Conservation (phyloP, 2,888 invertebrate genomes). For the Yponomeuta cagnagella region DNA sequence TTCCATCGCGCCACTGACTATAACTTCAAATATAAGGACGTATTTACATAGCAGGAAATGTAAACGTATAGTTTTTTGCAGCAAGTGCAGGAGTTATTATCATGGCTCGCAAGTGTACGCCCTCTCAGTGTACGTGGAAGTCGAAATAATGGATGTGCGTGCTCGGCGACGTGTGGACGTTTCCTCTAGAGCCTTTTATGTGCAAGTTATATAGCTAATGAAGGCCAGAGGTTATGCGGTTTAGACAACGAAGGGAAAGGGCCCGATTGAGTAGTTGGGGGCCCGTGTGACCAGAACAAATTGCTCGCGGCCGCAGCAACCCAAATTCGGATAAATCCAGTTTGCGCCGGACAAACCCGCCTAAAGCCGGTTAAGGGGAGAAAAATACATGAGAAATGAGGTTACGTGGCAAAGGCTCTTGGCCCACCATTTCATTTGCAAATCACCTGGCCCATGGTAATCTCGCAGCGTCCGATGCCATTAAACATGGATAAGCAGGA, state of each 20-base stretch:
- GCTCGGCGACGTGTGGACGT: not conserved
- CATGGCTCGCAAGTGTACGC: not conserved
- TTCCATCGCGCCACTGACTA: not conserved
- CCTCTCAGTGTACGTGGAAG: not conserved
- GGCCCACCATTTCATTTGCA: not conserved
- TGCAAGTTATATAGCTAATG: not conserved
- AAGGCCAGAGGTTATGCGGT: not conserved
- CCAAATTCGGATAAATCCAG: not conserved
- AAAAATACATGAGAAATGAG: not conserved
- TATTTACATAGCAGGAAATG: not conserved
- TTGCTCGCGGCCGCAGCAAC: not conserved
- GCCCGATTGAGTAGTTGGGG: not conserved
- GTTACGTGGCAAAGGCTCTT: not conserved
- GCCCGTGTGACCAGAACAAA: not conserved
- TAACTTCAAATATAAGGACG: not conserved
- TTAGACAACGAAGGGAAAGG: not conserved
- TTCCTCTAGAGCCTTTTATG: not conserved
- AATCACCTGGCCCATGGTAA: not conserved
- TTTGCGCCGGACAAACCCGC: not conserved
- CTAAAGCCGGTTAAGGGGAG: not conserved
- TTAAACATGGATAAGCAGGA: constrained; percentile 3
- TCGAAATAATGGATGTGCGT: constrained; percentile 2
- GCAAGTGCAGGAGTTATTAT: not conserved
- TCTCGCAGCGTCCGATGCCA: not conserved
- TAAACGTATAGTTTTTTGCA: not conserved